Evolutionary conservation across 1,140 invertebrate species (phyloP), one percentile per base, ranked within the genome.

Genomic region (Neodiprion fabricii): DNA sequence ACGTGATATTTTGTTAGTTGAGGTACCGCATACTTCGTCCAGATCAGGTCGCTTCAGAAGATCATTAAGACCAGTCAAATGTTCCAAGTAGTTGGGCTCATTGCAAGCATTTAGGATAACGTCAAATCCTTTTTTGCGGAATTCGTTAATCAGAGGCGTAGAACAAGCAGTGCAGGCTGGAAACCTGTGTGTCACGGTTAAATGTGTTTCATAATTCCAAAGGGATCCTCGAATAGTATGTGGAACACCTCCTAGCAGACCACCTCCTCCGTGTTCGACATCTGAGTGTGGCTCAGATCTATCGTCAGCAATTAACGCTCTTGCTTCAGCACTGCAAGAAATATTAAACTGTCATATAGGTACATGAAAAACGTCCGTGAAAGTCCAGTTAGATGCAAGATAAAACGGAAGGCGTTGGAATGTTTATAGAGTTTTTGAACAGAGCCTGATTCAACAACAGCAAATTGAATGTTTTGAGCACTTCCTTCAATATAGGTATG

Each of bases 141-240:
- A 97, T 53, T 91, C 90, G 14, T 92, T 82, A 23, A 96, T 81
- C 28, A 97, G 90, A 0, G 87, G 81, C 40, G 88, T 81, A 1
- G 96, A 98, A 83, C 98, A 99, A 1, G 97, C 97, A 68, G 97
- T 97, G 82, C 98, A 99, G 76, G 95, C 94, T 72, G 93, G 90
- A 90, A 98, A 99, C 77, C 94, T 93, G 70, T 92, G 88, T 48
- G 94, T 95, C 12, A 96, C 93, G 9, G 97, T 97, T 76, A 95
- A 81, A 14, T 97, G 91, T 67, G 94, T 94, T 75, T 94, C 92
- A 84, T 94, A 96, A 70, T 92, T 91, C 78, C 94, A 94, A 8
- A 99, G 86, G 83, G 96, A 98, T 7, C 97, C 97, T 66, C 98
- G 90, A 73, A 99, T 95, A 28, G 97, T 97, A 86, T 99, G 98